phyloP scores from a whole-genome alignment of 2,888 invertebrate genomes.

The Cerastis rubricosa region DNA sequence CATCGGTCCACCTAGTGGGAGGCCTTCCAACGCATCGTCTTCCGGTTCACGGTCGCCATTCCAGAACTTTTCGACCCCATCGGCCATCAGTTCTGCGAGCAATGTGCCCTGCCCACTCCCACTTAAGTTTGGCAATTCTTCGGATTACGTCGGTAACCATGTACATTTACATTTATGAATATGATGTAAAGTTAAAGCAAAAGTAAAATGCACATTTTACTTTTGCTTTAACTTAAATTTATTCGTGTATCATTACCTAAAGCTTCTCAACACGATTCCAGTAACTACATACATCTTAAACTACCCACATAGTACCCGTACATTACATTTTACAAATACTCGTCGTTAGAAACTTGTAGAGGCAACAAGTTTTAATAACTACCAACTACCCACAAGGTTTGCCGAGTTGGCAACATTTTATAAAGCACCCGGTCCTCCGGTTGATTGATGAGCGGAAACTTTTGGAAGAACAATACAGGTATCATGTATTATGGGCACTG shows the following conservation, averaged over 20 bases:
- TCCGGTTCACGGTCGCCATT: too few species aligned
- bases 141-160: too few species aligned
- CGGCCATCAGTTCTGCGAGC: too few species aligned
- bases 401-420: conserved; percentile 69
- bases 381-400: conserved; percentile 64
- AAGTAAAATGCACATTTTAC: too few species aligned
- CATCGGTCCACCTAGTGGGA: too few species aligned
- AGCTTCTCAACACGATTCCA: background rate
- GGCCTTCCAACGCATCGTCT: too few species aligned
- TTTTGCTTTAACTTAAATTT: background rate
- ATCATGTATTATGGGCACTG: conserved; percentile 57
- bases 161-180: too few species aligned
- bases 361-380: conserved; percentile 67
- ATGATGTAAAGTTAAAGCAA: too few species aligned
- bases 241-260: background rate
- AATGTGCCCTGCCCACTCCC: too few species aligned
- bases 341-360: conserved; percentile 56
- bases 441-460: conserved; percentile 80
- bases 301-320: conserved; percentile 18
- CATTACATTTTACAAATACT: conserved; percentile 58
- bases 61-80: too few species aligned
- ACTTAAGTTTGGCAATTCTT: too few species aligned
- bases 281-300: conserved; percentile 12
- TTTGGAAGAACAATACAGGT: conserved; percentile 69
- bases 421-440: conserved; percentile 71